Conservation (phyloP, 2,113 vertebrate genomes). For the Lophius piscatorius region DNA sequence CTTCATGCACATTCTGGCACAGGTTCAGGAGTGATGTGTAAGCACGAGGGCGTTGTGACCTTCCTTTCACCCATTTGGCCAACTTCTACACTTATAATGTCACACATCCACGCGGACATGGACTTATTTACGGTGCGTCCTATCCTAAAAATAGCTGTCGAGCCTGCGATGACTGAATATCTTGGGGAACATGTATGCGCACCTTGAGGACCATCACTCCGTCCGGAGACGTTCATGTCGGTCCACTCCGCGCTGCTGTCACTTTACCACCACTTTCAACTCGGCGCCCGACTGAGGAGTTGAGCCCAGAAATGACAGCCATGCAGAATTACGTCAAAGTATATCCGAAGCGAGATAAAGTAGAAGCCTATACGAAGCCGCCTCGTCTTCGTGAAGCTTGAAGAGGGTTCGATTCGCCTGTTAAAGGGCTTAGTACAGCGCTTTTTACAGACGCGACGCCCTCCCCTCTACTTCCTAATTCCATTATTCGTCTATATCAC, state of each 20-base stretch:
- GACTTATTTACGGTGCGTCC: too few relatives aligned
- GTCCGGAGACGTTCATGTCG: conserved; percentile 61
- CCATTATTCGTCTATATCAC: conserved; percentile 78
- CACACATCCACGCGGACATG: neutral
- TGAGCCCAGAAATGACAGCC: conserved; percentile 44
- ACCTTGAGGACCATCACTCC: conserved; percentile 66
- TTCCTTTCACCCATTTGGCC: conserved; percentile 30
- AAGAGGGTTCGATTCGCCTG: conserved; percentile 71
- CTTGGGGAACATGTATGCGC: conserved; percentile 43
- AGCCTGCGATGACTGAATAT: conserved; percentile 38
- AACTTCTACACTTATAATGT: conserved; percentile 61
- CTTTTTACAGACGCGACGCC: conserved; percentile 74
- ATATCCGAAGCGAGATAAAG: conserved; percentile 65
- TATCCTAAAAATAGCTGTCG: too few relatives aligned
- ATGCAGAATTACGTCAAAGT: conserved; percentile 57
- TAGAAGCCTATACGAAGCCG: conserved; percentile 25
- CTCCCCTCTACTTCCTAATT: conserved; percentile 83
- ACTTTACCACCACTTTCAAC: conserved; percentile 80
- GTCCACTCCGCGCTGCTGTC: conserved; percentile 70
- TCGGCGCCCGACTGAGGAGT: conserved; percentile 70
- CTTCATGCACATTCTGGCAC: conserved; percentile 33
- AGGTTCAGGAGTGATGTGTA: conserved; percentile 45
- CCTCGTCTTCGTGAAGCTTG: conserved; percentile 49
- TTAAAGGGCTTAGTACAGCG: conserved; percentile 80
- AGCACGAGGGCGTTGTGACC: conserved; percentile 53